Percentiles rank a stretch among this genome's conserved stretches.
Conservation (phyloP, 2,888 invertebrate species). For the Pollenia amentaria region DNA sequence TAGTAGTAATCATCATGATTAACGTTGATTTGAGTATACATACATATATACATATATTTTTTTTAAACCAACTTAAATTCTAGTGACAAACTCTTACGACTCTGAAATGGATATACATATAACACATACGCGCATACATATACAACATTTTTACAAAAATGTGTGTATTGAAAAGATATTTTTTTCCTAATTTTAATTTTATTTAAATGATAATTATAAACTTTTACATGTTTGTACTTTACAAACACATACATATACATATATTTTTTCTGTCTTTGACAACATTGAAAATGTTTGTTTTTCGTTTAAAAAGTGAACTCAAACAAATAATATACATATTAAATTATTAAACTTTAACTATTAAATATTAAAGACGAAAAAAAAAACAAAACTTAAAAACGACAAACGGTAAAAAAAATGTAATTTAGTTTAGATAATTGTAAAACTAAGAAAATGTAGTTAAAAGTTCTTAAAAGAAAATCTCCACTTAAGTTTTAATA, state of each 20-base stretch:
- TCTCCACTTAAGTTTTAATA: slow-evolving; percentile 56
- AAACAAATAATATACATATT: slow-evolving; percentile 24
- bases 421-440: slow-evolving; percentile 67
- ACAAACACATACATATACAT: slow-evolving; percentile 4
- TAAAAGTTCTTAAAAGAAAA: slow-evolving; percentile 55
- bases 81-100: slow-evolving; percentile 61
- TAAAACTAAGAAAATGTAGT: slow-evolving; percentile 58
- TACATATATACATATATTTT: background rate
- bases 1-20: slow-evolving; percentile 17
- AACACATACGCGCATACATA: background rate
- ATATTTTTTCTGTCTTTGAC: slow-evolving; percentile 58
- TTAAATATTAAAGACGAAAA: slow-evolving; percentile 48
- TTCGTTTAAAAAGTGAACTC: slow-evolving; percentile 27
- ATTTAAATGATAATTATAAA: slow-evolving; percentile 39
- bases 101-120: slow-evolving; percentile 43
- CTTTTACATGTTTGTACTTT: slow-evolving; percentile 26
- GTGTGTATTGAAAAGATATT: slow-evolving; percentile 40
- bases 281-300: slow-evolving; percentile 48
- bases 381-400: slow-evolving; percentile 24
- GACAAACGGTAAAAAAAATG: background rate
- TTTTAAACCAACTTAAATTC: slow-evolving; percentile 52
- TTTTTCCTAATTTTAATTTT: slow-evolving; percentile 59
- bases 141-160: slow-evolving; percentile 27
- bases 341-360: slow-evolving; percentile 44
- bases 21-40: slow-evolving; percentile 43